Evolutionary conservation across 2,797 vertebrate genomes (phyloP), one percentile per base, ranked within the genome.

Genomic region (Sparidentex hasta): DNA sequence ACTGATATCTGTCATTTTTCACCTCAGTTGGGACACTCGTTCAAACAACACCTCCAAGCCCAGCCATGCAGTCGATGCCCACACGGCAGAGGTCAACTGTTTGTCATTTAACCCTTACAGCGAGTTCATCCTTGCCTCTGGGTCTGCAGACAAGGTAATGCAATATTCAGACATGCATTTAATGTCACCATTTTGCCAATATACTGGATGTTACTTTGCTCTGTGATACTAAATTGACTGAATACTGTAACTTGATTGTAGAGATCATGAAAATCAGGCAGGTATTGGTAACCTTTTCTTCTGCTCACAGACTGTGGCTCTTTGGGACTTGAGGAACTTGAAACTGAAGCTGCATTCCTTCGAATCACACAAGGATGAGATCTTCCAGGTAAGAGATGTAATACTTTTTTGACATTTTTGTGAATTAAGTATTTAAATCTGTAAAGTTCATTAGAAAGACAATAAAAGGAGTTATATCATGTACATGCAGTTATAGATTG

Each of bases 11-110:
- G 12, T 68, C 5, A 3, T 72, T 63, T 51, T 61, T 23, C 1
- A 7, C 25, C 5, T 96, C 89, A 99, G 98, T 55, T 99, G 97
- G 98, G 98, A 99, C 77, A 98, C 97, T 1, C 93, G 97, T 57
- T 98, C 97, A n/a, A 99, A 98, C 92, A 98, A 97, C 91, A 99
- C 97, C 65, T 98, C 97, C 74, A 98, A 97, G 67, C 97, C 98
- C 80, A 99, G 97, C 79, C 97, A 98, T 44, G 97, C 97, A 0
- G 97, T 98, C 55, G 97, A 99, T 72, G 97, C 98, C 73, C 97
- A 99, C 94, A 98, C 96, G 14, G 97, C 97, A 65, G 97, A 99
- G 83, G 97, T 99, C 92, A 99, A 99, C 91, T 99, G 98, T 90
- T 95, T 99, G 46, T 98, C 98, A 38, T 99, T 99, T 90, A 98